A percentile compares a stretch with the other conserved stretches of the same genome.
These are phyloP conservation scores for Philaenus spumarius DNA, from an alignment of 1,140 invertebrate genomes.

Conservation along the genomic window DNA sequence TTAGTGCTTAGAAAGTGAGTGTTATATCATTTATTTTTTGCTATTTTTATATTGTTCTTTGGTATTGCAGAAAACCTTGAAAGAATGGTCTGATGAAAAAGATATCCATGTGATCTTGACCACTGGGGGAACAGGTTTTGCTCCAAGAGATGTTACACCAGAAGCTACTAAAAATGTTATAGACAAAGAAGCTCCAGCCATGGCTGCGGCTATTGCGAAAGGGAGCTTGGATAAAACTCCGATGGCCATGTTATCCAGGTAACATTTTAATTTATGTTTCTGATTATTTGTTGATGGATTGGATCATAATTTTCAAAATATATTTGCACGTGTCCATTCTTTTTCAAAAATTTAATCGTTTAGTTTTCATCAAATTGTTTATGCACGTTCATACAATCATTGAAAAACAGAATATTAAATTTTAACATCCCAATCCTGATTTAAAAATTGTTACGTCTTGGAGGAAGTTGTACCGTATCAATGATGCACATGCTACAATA, in stretches of 20 bases:
- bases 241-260: slow-evolving; percentile 80
- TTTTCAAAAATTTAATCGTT: too few species aligned
- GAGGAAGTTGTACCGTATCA: too few species aligned
- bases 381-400: too few species aligned
- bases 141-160: slow-evolving; percentile 85
- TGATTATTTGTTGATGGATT: too few species aligned
- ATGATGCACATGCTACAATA: too few species aligned
- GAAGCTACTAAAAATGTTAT: slow-evolving; percentile 81
- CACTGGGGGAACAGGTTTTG: slow-evolving; percentile 90
- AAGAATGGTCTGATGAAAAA: slow-evolving; percentile 52
- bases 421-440: too few species aligned
- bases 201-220: slow-evolving; percentile 63
- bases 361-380: too few species aligned
- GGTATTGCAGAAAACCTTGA: slow-evolving; percentile 45
- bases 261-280: slow-evolving; percentile 29
- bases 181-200: slow-evolving; percentile 69
- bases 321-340: too few species aligned
- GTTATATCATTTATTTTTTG: neutral
- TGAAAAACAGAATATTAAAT: too few species aligned
- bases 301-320: slow-evolving; percentile 8
- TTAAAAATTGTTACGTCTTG: too few species aligned
- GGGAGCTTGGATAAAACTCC: slow-evolving; percentile 73
- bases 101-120: slow-evolving; percentile 74
- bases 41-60: slow-evolving; percentile 8
- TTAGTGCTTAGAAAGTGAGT: slow-evolving; percentile 10